These are phyloP conservation scores for Colius striatus DNA, from an alignment of 2,113 vertebrate genomes.

Conservation along the genomic window DNA sequence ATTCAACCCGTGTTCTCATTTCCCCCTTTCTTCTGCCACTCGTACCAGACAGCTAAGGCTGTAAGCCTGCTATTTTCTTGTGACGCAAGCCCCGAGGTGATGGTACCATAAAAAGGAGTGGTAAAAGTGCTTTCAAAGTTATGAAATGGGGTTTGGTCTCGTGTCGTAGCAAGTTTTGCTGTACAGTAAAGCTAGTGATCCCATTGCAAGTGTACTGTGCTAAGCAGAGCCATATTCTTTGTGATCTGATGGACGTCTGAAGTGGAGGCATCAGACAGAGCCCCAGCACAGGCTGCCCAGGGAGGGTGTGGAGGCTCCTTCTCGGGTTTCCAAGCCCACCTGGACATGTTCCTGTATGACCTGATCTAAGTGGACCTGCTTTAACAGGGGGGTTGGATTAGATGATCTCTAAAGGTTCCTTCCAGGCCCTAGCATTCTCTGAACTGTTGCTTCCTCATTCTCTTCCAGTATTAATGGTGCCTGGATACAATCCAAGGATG, in stretches of 20 bases:
- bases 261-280: background rate
- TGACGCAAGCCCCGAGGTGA: fast-evolving
- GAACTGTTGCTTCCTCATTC: background rate
- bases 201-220: background rate
- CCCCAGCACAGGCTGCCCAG: background rate
- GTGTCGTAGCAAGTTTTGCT: background rate
- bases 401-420: no score
- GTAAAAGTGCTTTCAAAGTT: background rate
- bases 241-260: fast-evolving
- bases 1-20: background rate
- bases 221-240: background rate
- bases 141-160: background rate
- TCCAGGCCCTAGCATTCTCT: no score
- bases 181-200: background rate
- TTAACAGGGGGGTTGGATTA: no score
- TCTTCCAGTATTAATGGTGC: background rate
- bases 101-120: background rate
- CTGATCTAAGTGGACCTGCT: no score
- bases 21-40: background rate
- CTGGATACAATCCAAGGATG: background rate
- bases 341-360: no score
- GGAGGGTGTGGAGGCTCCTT: no score
- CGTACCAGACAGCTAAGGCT: background rate
- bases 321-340: no score
- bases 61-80: background rate